Evolutionary conservation across 2,113 vertebrate species (phyloP).

Genomic region (Lycaon pictus): DNA sequence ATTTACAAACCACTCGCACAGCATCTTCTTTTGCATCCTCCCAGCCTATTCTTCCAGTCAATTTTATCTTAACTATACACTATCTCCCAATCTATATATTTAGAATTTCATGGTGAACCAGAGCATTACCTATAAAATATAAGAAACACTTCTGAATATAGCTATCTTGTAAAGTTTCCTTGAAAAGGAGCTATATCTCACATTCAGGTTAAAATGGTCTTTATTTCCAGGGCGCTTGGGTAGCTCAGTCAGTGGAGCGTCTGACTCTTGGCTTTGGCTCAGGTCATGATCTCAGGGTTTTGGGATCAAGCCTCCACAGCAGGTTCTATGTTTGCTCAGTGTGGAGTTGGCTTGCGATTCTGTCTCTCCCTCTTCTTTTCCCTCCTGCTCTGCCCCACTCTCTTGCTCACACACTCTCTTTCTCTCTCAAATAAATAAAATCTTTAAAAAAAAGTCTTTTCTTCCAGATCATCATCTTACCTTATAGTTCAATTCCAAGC

Average conservation of each 20-base stretch:
- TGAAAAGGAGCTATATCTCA: background rate
- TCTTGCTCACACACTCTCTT: background rate
- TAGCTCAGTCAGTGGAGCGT: background rate
- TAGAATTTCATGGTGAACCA: background rate
- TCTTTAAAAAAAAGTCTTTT: background rate
- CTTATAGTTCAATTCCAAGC: background rate
- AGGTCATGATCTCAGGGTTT: background rate
- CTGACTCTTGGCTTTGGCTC: background rate
- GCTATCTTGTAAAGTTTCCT: background rate
- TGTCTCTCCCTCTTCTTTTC: background rate
- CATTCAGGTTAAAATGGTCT: conserved; percentile 18
- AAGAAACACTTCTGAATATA: background rate
- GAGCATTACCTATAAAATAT: background rate
- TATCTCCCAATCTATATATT: background rate
- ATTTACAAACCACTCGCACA: background rate
- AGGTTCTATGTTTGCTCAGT: background rate
- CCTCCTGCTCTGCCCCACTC: background rate
- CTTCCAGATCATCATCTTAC: conserved; percentile 1
- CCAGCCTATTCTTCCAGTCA: background rate
- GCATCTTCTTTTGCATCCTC: background rate
- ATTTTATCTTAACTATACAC: background rate
- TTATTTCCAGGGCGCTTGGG: background rate
- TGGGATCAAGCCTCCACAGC: background rate
- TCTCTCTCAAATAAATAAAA: background rate
- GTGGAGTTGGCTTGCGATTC: background rate